Evolutionary conservation across 1,140 invertebrate genomes (phyloP), one percentile per base, ranked within the genome.

Genomic region (Nephila pilipes): DNA sequence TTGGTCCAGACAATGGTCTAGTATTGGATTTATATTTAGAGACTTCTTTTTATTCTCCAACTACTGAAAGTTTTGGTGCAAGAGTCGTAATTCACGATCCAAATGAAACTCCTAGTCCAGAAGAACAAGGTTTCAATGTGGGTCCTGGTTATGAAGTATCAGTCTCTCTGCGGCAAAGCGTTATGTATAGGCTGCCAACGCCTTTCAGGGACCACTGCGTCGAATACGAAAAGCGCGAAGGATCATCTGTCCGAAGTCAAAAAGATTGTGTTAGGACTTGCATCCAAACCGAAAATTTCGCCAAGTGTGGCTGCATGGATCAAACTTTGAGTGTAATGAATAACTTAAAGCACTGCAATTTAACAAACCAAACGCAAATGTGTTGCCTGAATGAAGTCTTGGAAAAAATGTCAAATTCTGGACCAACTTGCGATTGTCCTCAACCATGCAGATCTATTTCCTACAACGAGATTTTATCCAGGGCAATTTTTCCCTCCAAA

Each of bases 71-170:
- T 93, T 18, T 95, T 93, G 96, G 95, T 12, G 94, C 95, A 2
- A 93, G 95, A 54, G 94, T 96, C 12, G 83, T 95, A 6, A 94
- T 96, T 25, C 96, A 96, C 93, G 94, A 94, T 20, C 93, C 94
- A 14, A 94, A 94, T 20, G 93, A 94, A 2, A 94, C 94, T 83
- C 95, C 95, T 0, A 95, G 95, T 85, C 95, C 95, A 0, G 95
- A 95, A 91, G 95, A 95, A 55, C 94, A 95, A 38, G 96, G 96
- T 1, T 94, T 96, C 54, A 95, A 95, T 32, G 91, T 96, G 1
- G 85, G 95, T 2, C 95, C 95, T 0, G 95, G 95, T 2, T 91
- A 87, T n/a, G 94, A 94, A n/a, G 95, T 95, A 6, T 95, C 94
- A 16, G 94, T 96, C 20, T 95, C 94, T 2, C 85, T 96, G 1